Evolutionary conservation across 1,140 invertebrate genomes (phyloP), one percentile per base, ranked within the genome.

Genomic region (Vollenhovia emeryi): DNA sequence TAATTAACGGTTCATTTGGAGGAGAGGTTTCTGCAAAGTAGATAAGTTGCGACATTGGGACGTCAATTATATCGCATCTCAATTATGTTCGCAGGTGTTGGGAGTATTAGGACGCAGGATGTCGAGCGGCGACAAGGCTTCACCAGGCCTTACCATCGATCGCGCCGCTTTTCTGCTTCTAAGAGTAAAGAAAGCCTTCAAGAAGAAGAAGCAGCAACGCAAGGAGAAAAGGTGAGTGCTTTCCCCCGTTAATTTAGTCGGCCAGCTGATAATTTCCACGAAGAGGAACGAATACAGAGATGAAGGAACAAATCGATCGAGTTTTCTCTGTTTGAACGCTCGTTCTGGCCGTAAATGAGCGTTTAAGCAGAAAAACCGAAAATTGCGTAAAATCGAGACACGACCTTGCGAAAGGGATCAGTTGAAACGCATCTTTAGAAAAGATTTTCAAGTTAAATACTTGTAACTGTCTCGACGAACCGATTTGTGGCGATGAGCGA

Each of bases 151-250:
- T 84, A 97, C 97, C 79, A 98, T 98, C 91, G 97, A 98, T 95
- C 95, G 97, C 83, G 98, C 98, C 43, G 98, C 98, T 27, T 98
- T 98, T 94, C 95, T 98, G 24, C 96, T 98, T 80, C 95, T 98
- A 78, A 95, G 98, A 85, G 98, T 98, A 52, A 98, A 98, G 92
- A 97, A 97, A 92, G 98, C 98, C 27, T 98, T 98, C 95, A 98
- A 98, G 94, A 98, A 98, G 95, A 98, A 98, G 94, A 97, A 97
- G 89, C 96, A 98, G 91, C 97, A 97, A 92, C 95, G 97, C 83
- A 98, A 98, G 91, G 97, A 98, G 82, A 97, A 97, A 94, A 97
- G 97, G 97, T 95, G 87, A 93, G 92, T 88, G 9, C 27, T 21
- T 11, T 8, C 50, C 60, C n/a, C 24, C 18, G 40, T 66, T 78